These are phyloP conservation scores for Dermatemys mawii DNA, from an alignment of 2,113 vertebrate genomes.

Conservation along the genomic window DNA sequence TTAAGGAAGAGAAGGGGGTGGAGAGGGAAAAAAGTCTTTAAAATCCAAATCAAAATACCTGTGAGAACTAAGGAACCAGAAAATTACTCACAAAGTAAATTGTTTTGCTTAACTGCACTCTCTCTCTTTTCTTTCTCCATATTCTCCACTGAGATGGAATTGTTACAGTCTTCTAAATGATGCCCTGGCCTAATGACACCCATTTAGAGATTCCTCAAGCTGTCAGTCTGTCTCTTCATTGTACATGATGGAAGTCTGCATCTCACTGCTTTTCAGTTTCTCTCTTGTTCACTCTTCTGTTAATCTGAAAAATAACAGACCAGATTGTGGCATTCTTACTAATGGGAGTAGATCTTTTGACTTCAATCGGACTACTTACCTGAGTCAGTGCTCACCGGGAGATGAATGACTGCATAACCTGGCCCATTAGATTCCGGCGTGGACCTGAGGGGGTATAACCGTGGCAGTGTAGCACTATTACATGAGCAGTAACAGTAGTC, in stretches of 20 bases:
- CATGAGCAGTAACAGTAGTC: not conserved
- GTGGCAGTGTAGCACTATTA: not conserved
- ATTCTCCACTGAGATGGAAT: not conserved
- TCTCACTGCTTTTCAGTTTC: not conserved
- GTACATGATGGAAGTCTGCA: not conserved
- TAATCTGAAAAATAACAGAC: accelerated
- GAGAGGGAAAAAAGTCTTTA: not conserved
- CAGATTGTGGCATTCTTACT: not conserved
- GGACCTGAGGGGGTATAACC: not conserved
- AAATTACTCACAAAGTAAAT: not conserved
- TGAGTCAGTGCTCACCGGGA: not conserved
- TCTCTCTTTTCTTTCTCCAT: not conserved
- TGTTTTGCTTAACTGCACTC: not conserved
- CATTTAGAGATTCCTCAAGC: not conserved
- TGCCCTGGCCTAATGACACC: accelerated
- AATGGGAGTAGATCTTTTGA: not conserved
- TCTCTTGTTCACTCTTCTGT: not conserved
- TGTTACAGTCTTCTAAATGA: accelerated
- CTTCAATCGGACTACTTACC: not conserved
- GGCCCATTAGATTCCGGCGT: not conserved
- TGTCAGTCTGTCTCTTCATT: not conserved
- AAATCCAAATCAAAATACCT: not conserved
- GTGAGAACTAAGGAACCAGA: constrained; percentile 3
- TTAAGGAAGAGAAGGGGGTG: constrained; percentile 1
- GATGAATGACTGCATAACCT: not conserved